Evolutionary conservation across 2,113 vertebrate genomes (phyloP).

Genomic region (Pteropus alecto): DNA sequence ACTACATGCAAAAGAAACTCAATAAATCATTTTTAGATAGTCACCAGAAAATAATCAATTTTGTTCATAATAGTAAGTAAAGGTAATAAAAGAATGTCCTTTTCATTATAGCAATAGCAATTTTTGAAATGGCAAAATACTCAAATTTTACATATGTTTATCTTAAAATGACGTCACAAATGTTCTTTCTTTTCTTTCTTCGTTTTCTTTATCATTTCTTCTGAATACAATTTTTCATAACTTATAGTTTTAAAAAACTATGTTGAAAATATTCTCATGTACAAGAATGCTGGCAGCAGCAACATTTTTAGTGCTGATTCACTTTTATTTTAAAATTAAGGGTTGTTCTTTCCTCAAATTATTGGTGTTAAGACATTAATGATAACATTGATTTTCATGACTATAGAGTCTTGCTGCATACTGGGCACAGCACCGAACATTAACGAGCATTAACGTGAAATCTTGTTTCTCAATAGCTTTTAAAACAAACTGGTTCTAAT

Average conservation of each 20-base stretch:
- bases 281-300: background rate
- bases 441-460: slow-evolving; percentile 27
- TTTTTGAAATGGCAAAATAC: background rate
- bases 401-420: slow-evolving; percentile 8
- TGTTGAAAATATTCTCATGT: slow-evolving; percentile 1
- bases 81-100: background rate
- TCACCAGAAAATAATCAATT: background rate
- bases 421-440: slow-evolving; percentile 42
- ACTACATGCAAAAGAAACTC: background rate
- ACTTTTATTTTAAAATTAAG: slow-evolving; percentile 71
- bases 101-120: background rate
- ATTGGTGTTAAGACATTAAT: slow-evolving; percentile 57
- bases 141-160: background rate
- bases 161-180: background rate
- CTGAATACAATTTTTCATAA: background rate
- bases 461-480: background rate
- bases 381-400: slow-evolving; percentile 51
- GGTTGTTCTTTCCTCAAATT: slow-evolving; percentile 57
- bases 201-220: background rate
- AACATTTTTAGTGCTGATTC: slow-evolving; percentile 38
- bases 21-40: background rate
- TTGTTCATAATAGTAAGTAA: background rate
- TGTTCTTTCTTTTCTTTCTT: background rate
- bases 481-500: background rate
- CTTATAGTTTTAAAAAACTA: background rate